A percentile compares a stretch with the other conserved stretches of the same genome.
phyloP scores from a whole-genome alignment of 2,113 vertebrate species.

The Nematolebias whitei region DNA sequence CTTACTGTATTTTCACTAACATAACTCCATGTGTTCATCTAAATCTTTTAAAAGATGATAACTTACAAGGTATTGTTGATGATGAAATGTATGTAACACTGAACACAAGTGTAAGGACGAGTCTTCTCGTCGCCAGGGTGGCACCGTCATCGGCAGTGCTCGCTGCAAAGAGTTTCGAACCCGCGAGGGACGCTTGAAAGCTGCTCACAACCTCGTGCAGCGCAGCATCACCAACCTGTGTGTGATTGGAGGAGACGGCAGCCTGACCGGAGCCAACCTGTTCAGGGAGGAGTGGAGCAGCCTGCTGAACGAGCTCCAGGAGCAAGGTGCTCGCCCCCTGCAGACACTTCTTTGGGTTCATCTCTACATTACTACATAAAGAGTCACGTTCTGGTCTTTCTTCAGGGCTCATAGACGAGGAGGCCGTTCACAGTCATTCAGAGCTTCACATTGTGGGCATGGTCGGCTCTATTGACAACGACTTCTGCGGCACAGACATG shows the following conservation, averaged over 20 bases:
- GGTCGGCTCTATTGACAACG: slow-evolving; percentile 99
- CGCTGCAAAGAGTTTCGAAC: slow-evolving; percentile 90
- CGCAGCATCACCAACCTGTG: slow-evolving; percentile 91
- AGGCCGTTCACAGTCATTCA: slow-evolving; percentile 76
- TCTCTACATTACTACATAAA: accelerated
- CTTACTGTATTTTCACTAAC: too few relatives aligned
- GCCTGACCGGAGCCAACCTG: slow-evolving; percentile 93
- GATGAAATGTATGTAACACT: too few relatives aligned
- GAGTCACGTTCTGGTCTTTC: accelerated
- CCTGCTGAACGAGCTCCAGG: slow-evolving; percentile 85
- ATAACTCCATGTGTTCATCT: too few relatives aligned
- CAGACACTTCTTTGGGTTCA: not conserved
- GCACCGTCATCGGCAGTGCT: slow-evolving; percentile 95
- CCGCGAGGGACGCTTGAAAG: slow-evolving; percentile 88
- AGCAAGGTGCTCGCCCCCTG: slow-evolving; percentile 69
- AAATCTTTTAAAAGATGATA: too few relatives aligned
- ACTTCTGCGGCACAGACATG: slow-evolving; percentile 99
- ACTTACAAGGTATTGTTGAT: too few relatives aligned
- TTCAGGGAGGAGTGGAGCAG: slow-evolving; percentile 93
- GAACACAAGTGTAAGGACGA: not conserved
- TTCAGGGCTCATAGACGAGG: slow-evolving; percentile 85
- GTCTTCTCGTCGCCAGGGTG: slow-evolving; percentile 80
- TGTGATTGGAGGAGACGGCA: slow-evolving; percentile 95
- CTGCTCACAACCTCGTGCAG: slow-evolving; percentile 86
- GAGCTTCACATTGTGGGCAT: slow-evolving; percentile 96